Base-by-base conservation (phyloP, 2,113 vertebrate genomes). In the Lonchura striata region DNA sequence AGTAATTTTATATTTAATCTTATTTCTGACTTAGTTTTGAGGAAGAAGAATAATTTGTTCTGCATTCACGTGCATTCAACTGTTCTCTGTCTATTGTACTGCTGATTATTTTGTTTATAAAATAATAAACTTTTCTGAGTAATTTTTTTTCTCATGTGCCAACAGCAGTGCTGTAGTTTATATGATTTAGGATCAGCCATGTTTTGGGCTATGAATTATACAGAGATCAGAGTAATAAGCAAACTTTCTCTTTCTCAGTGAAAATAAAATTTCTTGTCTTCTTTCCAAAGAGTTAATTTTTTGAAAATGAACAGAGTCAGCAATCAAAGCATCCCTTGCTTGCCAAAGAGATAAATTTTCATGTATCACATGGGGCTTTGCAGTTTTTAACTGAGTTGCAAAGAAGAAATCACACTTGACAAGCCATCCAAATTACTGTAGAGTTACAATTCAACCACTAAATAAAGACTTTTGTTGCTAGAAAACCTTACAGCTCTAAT, bases 291-390 rank as follows among this genome's bases (percentile, higher is more conserved):
- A 19, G 7, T 61, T 91, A 64, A 72, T 84, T 91, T 63, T 63
- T 68, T 89, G 35, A 89, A 89, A 92, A 79, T 60, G 60, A 86
- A 82, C 33, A 37, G 31, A 86, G 21, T 49, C 41, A 71, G 47
- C 47, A 81, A 82, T 47, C 30, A 91, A 88, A 94, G 52, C 1
- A 6, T 60, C 65, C 14, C 61, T 53, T 75, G 14, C 33, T 80
- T 92, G 78, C n/a, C 78, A 92, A 85, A 76, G 22, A 84, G 71
- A 92, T 91, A 84, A 24, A 65, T 90, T 88, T 68, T n/a, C 13
- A 1, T 19, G 6, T 23, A 74, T 17, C 9, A 37, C 61, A 56
- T 33, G 15, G 24, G 12, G 4, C 4, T 46, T 82, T 42, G 13
- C 20, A 69, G 24, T 15, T 84, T 80, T 56, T 71, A 63, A 63